Evolutionary conservation across 2,888 invertebrate genomes (phyloP).

Genomic region (Athalia cordata): DNA sequence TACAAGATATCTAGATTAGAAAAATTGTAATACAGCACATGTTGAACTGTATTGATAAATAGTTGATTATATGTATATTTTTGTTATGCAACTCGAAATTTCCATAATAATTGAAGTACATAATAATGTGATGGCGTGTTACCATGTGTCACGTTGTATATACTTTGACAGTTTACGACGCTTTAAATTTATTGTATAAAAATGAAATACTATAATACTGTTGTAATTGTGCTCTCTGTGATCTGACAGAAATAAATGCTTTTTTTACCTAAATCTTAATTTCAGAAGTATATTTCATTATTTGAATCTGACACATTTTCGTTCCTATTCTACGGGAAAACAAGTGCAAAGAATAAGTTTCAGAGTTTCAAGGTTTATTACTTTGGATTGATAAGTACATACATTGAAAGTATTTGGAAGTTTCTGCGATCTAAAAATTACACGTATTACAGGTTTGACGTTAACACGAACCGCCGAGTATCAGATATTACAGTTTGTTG

Average conservation of each 20-base stretch:
- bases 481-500: background rate
- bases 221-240: conserved; percentile 55
- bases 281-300: background rate
- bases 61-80: conserved; percentile 45
- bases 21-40: background rate
- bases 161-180: too few species aligned
- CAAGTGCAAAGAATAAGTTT: too few species aligned
- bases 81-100: conserved; percentile 47
- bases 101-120: background rate
- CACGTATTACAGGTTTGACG: too few species aligned
- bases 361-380: conserved; percentile 10
- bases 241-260: conserved; percentile 47
- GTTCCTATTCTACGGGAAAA: too few species aligned
- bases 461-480: background rate
- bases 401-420: background rate
- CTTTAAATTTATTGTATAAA: background rate
- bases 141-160: too few species aligned
- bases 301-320: too few species aligned
- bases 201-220: conserved; percentile 38
- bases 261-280: conserved; percentile 13
- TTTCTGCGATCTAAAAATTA: background rate
- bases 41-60: conserved; percentile 10
- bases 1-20: conserved; percentile 7
- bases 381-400: conserved; percentile 1
- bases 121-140: background rate